Conservation (phyloP, 2,113 vertebrate species). For the Microcebus lehilahytsara region DNA sequence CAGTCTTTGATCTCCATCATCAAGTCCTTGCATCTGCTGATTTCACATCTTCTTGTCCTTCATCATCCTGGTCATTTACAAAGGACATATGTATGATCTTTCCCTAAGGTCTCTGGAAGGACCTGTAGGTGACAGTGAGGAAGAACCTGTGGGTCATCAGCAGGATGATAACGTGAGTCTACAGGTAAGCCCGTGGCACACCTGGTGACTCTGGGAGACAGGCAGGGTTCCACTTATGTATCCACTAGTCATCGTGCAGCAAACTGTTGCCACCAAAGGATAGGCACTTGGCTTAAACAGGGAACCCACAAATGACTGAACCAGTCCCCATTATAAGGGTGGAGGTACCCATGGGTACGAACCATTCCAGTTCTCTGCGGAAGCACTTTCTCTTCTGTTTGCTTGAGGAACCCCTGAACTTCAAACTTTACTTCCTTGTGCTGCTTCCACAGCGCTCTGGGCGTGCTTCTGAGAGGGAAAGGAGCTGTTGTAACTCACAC, state of each 20-base stretch:
- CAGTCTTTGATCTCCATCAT: not conserved
- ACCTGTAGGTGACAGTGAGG: not conserved
- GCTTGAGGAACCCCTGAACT: not conserved
- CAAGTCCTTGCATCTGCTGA: no score
- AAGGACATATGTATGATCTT: not conserved
- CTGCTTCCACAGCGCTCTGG: not conserved
- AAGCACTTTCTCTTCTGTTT: not conserved
- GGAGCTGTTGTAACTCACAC: rapidly evolving
- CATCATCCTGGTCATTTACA: not conserved
- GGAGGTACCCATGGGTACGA: not conserved
- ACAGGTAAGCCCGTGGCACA: slow-evolving; percentile 14
- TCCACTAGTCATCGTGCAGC: no score
- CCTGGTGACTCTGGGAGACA: not conserved
- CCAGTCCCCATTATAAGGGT: not conserved
- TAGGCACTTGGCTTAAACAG: not conserved
- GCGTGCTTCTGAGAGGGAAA: not conserved
- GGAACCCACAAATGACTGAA: not conserved
- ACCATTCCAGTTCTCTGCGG: no score
- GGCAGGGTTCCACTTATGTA: not conserved
- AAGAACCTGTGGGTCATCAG: not conserved
- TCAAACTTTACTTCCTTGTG: not conserved
- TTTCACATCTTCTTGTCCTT: not conserved
- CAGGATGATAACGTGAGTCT: not conserved
- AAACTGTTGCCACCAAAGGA: not conserved
- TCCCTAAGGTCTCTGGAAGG: slow-evolving; percentile 71